Base-by-base conservation (phyloP, 2,888 invertebrate genomes). In the Apamea crenata region DNA sequence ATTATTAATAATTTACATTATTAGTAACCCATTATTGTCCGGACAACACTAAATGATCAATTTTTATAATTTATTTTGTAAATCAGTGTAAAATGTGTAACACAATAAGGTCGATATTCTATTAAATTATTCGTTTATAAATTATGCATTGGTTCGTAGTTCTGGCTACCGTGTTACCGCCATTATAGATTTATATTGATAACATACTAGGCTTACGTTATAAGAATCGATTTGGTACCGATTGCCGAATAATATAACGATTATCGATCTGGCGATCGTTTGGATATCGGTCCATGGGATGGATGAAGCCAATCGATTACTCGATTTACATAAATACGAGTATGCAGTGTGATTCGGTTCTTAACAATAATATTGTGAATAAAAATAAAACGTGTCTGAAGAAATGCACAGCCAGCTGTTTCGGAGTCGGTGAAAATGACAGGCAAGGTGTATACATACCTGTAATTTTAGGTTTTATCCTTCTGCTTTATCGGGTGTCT, bases 161-260 rank as follows among this genome's bases (percentile, higher is more conserved):
- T 92, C 90, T 87, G 59, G 93, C 94, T 94, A 93, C 94, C 81
- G 94, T 93, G 89, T 93, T 94, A 93, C 92, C 82, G 87, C 85
- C 82, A 84, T 89, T 86, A 89, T 84, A 72, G 84, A 85, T 78
- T 67, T 87, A 88, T 88, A 85, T 84, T 66, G 78, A 82, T 56
- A 84, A 78, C 77, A 89, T 77, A 89, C 53, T 86, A 70, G 67
- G 74, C 53, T 61, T 83, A 82, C 85, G 88, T 75, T 78, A 77
- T 25, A 12, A 25, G 40, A 76, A 80, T 73, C 61, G 74, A 77
- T 83, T 59, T 14, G 6, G 16, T 14, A 50, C 32, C 56, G 74
- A 77, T 82, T 78, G 18, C 1, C 36, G 70, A 76, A 74, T 85
- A 69, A 81, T 47, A 21, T 68, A 72, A 72, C 36, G 56, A 12